Percentiles rank a stretch among this genome's conserved stretches.
phyloP scores from a whole-genome alignment of 2,113 vertebrate species.

The Brachyistius frenatus region DNA sequence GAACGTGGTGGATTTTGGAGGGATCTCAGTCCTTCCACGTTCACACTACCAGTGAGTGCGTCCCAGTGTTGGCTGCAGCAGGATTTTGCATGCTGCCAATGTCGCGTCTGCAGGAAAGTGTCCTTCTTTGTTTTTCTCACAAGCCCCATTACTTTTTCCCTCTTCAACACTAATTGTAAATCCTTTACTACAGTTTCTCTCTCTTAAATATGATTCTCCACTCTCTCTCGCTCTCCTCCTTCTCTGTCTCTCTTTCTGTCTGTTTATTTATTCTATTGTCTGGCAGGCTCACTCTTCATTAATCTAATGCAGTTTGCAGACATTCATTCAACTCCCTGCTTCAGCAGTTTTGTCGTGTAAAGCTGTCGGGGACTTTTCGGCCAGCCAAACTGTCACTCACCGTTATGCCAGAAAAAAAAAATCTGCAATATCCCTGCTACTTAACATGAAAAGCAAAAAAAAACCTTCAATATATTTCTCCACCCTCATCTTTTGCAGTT shows the following conservation, averaged over 20 bases:
- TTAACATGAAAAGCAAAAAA: conserved; percentile 48
- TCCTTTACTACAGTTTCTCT: conserved; percentile 39
- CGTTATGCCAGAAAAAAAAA: conserved; percentile 37
- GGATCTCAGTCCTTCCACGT: conserved; percentile 69
- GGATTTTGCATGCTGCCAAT: conserved; percentile 72
- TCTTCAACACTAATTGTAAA: conserved; percentile 52
- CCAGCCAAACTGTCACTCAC: conserved; percentile 63
- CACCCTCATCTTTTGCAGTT: neutral
- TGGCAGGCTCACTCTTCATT: conserved; percentile 67
- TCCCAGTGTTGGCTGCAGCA: conserved; percentile 56
- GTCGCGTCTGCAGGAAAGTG: conserved; percentile 68
- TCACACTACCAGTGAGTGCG: conserved; percentile 52
- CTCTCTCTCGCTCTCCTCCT: conserved; percentile 16
- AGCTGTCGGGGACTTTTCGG: conserved; percentile 44
- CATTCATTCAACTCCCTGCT: conserved; percentile 56
- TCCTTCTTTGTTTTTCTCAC: conserved; percentile 65
- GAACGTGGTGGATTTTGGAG: conserved; percentile 32
- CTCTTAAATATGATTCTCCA: conserved; percentile 46
- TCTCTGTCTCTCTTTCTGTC: conserved; percentile 18
- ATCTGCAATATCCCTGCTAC: conserved; percentile 19
- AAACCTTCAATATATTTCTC: conserved; percentile 26
- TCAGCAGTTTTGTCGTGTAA: conserved; percentile 61
- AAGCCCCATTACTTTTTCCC: conserved; percentile 17
- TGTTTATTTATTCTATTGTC: conserved; percentile 58
- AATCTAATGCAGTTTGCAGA: conserved; percentile 70